Evolutionary conservation across 2,888 invertebrate species (phyloP), one percentile per base, ranked within the genome.

Genomic region (Diloba caeruleocephala): DNA sequence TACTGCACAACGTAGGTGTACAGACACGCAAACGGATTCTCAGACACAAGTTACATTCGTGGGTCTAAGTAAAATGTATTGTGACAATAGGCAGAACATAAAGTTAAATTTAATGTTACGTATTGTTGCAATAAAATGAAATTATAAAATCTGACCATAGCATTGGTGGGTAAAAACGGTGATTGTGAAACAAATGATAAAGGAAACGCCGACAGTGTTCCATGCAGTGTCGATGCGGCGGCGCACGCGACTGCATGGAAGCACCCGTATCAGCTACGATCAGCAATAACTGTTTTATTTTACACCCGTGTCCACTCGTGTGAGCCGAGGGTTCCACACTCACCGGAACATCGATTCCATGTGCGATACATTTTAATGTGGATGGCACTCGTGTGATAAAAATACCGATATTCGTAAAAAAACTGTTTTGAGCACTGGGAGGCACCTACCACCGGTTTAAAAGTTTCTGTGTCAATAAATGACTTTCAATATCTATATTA

Each of bases 1-100:
- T 72, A 80, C 66, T 62, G 74, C 68, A 52, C 55, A 61, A 79
- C 79, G 82, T 85, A 85, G 81, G 77, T 71, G 80, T 74, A 58
- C 48, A 61, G 62, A 66, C 74, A 71, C 61, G 75, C 67, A 54
- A 73, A 66, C 51, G 42, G 57, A 62, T 67, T 70, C 61, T 64
- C 44, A 52, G 58, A 55, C 48, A 57, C 41, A 55, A 56, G 31
- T 53, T 48, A 63, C 61, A 66, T 58, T 59, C 50, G 50, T 55
- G 71, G 55, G 54, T 44, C 42, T 39, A 39, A 57, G 50, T 44
- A 38, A 55, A 59, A 65, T 49, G 58, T 68, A 38, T 51, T 55
- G 51, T 73, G 53, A 76, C 67, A 76, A 72, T 67, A 66, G 64
- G 46, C 54, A 66, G 52, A 26, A 34, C 53, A 54, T 71, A 52